Evolutionary conservation across 2,888 invertebrate species (phyloP).

Genomic region (Dicyrtoma fusca): DNA sequence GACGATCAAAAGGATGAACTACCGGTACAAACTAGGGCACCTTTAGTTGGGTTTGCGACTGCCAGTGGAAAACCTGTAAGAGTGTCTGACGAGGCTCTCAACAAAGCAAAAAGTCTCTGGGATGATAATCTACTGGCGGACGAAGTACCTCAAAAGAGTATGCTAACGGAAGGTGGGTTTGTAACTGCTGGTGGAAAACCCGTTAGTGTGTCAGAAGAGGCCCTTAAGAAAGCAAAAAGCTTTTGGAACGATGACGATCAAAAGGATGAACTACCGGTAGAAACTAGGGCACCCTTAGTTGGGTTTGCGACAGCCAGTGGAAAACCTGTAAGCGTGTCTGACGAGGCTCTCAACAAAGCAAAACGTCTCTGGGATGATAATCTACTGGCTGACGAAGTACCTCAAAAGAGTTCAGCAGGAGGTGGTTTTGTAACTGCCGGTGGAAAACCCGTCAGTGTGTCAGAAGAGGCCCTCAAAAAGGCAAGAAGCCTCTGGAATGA

Average conservation of each 20-base stretch:
- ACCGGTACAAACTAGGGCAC: neutral
- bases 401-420: neutral
- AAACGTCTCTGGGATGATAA: conserved; percentile 57
- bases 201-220: conserved; percentile 13
- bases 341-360: conserved; percentile 57
- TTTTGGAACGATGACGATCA: conserved; percentile 55
- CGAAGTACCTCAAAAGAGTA: neutral
- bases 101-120: conserved; percentile 58
- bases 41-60: conserved; percentile 2
- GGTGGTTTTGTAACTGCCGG: conserved; percentile 9
- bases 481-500: conserved; percentile 58
- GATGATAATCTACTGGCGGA: conserved; percentile 25
- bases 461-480: conserved; percentile 46
- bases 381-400: neutral
- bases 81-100: conserved; percentile 57
- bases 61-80: conserved; percentile 14
- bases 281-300: neutral
- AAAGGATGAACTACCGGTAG: neutral
- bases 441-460: conserved; percentile 16
- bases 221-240: conserved; percentile 57
- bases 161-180: neutral
- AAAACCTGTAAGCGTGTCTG: conserved; percentile 59
- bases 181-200: conserved; percentile 12
- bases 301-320: conserved; percentile 59
- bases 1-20: neutral